Evolutionary conservation across 2,888 invertebrate genomes (phyloP).

Genomic region (Conomelus anceps): DNA sequence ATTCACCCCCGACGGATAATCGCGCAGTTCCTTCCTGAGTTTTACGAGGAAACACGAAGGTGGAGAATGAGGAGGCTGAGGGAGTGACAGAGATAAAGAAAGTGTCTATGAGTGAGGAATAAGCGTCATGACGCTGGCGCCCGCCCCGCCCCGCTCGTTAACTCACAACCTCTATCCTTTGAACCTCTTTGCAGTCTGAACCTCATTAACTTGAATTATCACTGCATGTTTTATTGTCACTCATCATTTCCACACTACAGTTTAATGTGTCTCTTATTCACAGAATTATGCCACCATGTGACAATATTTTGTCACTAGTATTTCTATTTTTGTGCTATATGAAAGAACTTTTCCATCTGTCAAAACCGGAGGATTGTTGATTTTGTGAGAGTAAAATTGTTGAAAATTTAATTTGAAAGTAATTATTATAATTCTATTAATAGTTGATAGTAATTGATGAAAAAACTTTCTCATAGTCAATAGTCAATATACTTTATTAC

Average conservation of each 20-base stretch:
- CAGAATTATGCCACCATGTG: no score
- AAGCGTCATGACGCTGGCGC: background rate
- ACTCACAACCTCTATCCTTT: background rate
- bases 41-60: background rate
- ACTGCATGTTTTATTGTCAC: background rate
- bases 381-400: no score
- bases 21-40: background rate
- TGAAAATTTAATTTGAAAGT: no score
- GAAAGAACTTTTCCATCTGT: no score
- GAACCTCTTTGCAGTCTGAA: no score
- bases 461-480: no score
- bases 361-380: no score
- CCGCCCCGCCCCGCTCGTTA: background rate
- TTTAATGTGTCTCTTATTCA: background rate
- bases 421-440: no score
- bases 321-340: no score
- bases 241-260: background rate
- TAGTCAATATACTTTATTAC: no score
- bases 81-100: background rate
- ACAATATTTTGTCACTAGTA: no score
- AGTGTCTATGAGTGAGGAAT: background rate
- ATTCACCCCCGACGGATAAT: background rate
- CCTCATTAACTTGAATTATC: background rate
- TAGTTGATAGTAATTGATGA: no score
- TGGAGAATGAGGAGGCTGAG: background rate